Conservation (phyloP, 2,113 vertebrate species). For the Falco punctatus region DNA sequence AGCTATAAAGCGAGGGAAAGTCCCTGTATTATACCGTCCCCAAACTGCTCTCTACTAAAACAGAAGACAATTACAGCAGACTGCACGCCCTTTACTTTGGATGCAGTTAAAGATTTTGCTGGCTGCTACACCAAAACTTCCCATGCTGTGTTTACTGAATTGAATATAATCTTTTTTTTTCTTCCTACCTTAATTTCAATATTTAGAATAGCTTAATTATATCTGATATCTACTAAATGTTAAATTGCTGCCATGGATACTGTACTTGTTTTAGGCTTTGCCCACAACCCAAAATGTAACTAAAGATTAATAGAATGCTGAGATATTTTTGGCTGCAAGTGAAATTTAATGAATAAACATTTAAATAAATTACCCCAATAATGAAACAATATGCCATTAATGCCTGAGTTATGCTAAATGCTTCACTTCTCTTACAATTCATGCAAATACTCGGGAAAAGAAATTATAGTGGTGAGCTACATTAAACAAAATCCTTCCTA, state of each 20-base stretch:
- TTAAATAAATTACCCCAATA: slow-evolving; percentile 66
- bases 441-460: slow-evolving; percentile 51
- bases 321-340: slow-evolving; percentile 63
- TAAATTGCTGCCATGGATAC: slow-evolving; percentile 68
- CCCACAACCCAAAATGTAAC: slow-evolving; percentile 57
- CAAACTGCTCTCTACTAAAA: background rate
- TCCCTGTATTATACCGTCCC: background rate
- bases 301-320: slow-evolving; percentile 55
- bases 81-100: slow-evolving; percentile 37
- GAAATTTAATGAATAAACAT: slow-evolving; percentile 69
- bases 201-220: slow-evolving; percentile 69
- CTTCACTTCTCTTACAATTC: slow-evolving; percentile 45
- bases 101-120: slow-evolving; percentile 52
- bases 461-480: slow-evolving; percentile 60
- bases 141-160: slow-evolving; percentile 67
- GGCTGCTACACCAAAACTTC: slow-evolving; percentile 40
- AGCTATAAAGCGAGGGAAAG: background rate
- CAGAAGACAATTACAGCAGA: slow-evolving; percentile 25
- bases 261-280: slow-evolving; percentile 63
- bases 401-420: slow-evolving; percentile 43
- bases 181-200: slow-evolving; percentile 65
- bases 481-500: slow-evolving; percentile 67
- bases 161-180: slow-evolving; percentile 56
- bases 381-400: slow-evolving; percentile 66
- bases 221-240: slow-evolving; percentile 68